phyloP scores from a whole-genome alignment of 1,140 invertebrate species.

The Cyrtorhinus lividipennis region DNA sequence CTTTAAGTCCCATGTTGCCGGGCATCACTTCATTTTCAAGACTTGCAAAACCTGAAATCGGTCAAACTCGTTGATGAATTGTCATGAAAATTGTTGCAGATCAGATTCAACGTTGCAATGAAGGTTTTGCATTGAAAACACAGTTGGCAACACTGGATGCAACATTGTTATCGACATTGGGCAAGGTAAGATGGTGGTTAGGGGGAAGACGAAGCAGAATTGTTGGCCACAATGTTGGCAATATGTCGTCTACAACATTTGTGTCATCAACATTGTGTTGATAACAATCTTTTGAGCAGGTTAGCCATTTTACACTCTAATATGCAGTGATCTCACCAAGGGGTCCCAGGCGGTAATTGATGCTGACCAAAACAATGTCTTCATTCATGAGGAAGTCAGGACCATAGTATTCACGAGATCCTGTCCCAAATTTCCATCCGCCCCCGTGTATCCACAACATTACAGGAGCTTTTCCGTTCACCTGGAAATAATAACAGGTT shows the following conservation, averaged over 20 bases:
- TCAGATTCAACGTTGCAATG: too few species aligned
- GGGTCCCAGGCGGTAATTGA: constrained; percentile 49
- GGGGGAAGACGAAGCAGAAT: too few species aligned
- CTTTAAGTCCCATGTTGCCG: not conserved
- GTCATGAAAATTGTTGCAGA: not conserved
- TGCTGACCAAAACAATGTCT: constrained; percentile 47
- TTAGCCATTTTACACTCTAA: not conserved
- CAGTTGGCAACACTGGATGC: too few species aligned
- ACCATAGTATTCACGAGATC: constrained; percentile 36
- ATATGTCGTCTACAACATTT: too few species aligned
- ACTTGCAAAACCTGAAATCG: constrained; percentile 43
- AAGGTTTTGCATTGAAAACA: too few species aligned
- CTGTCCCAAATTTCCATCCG: constrained; percentile 39
- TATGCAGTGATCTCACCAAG: constrained; percentile 34
- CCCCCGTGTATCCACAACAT: constrained; percentile 55
- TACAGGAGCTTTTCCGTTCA: constrained; percentile 34
- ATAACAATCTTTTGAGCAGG: not conserved
- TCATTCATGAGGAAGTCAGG: constrained; percentile 47
- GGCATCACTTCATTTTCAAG: not conserved
- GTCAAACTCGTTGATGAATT: constrained; percentile 35
- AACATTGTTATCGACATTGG: too few species aligned
- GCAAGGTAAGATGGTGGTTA: too few species aligned
- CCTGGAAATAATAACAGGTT: not conserved
- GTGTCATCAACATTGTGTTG: not conserved
- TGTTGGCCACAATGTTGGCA: too few species aligned